These are phyloP conservation scores for Ferdinandea cuprea DNA, from an alignment of 2,888 invertebrate species.

Conservation along the genomic window DNA sequence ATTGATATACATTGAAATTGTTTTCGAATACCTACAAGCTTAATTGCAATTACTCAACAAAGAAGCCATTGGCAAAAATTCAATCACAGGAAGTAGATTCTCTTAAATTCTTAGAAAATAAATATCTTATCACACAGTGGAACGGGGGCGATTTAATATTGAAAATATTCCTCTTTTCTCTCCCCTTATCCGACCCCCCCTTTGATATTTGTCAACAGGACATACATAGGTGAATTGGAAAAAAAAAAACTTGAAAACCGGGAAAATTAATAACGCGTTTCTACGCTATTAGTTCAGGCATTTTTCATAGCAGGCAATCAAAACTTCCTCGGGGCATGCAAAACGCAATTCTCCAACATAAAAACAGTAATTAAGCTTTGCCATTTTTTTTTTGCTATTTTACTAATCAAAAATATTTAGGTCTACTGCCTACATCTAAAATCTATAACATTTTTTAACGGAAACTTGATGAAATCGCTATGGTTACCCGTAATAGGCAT, in stretches of 20 bases:
- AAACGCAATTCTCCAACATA: constrained; percentile 33
- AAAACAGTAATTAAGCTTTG: constrained; percentile 38
- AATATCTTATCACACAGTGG: too few relatives aligned
- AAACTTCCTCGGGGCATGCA: constrained; percentile 12
- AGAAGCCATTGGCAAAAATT: too few relatives aligned
- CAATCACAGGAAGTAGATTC: too few relatives aligned
- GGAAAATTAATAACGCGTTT: constrained; percentile 24
- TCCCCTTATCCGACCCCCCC: too few relatives aligned
- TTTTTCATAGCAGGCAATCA: constrained; percentile 30
- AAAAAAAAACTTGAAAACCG: constrained; percentile 2
- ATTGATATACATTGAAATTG: too few relatives aligned
- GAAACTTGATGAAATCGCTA: constrained; percentile 53
- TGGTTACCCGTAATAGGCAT: constrained; percentile 60
- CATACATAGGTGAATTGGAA: neutral
- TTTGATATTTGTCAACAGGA: too few relatives aligned
- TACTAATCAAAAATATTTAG: constrained; percentile 51
- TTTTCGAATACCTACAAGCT: too few relatives aligned
- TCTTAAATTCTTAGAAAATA: too few relatives aligned
- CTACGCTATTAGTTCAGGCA: constrained; percentile 35
- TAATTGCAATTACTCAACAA: too few relatives aligned
- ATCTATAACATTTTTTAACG: too few relatives aligned
- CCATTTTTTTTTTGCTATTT: constrained; percentile 13
- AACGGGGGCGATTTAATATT: too few relatives aligned
- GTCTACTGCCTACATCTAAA: neutral
- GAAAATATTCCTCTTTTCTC: too few relatives aligned